These are phyloP conservation scores for Stictocephala bisonia DNA, from an alignment of 2,888 invertebrate species.

Conservation along the genomic window DNA sequence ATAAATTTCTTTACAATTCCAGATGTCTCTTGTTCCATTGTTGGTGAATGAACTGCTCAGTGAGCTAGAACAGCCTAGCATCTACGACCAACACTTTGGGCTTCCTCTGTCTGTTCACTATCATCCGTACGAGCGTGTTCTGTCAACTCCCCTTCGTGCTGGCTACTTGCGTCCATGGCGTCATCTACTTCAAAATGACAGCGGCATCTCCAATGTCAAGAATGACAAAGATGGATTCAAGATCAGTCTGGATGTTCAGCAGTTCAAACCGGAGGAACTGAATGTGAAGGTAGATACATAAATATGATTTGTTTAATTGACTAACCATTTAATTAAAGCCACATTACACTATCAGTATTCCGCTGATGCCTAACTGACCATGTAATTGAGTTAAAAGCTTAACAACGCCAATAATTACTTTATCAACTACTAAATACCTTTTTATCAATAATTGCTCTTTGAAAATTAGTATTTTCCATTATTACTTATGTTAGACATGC, in stretches of 20 bases:
- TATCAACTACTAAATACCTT: no score
- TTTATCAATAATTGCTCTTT: no score
- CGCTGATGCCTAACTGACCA: no score
- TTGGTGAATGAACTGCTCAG: slow-evolving; percentile 53
- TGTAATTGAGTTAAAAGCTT: no score
- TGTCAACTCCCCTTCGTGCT: slow-evolving; percentile 41
- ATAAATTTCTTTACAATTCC: no score
- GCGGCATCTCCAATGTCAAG: slow-evolving; percentile 55
- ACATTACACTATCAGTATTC: no score
- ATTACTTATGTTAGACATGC: no score
- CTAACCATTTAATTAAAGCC: no score
- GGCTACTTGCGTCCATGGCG: slow-evolving; percentile 56
- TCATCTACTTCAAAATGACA: slow-evolving; percentile 48
- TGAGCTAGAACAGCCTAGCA: slow-evolving; percentile 39
- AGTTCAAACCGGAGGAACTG: slow-evolving; percentile 66
- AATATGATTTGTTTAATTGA: no score
- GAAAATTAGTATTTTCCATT: no score
- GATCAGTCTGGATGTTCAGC: slow-evolving; percentile 64
- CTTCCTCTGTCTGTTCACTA: no score
- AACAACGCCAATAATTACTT: no score
- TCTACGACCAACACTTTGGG: slow-evolving; percentile 58
- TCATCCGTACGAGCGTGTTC: slow-evolving; percentile 25
- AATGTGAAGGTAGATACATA: slow-evolving; percentile 63
- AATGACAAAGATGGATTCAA: slow-evolving; percentile 59
- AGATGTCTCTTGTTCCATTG: slow-evolving; percentile 58